Percentiles rank a stretch among this genome's conserved stretches.
Conservation (phyloP, 2,888 invertebrate genomes). For the Sphaerolaimus hirsutus region DNA sequence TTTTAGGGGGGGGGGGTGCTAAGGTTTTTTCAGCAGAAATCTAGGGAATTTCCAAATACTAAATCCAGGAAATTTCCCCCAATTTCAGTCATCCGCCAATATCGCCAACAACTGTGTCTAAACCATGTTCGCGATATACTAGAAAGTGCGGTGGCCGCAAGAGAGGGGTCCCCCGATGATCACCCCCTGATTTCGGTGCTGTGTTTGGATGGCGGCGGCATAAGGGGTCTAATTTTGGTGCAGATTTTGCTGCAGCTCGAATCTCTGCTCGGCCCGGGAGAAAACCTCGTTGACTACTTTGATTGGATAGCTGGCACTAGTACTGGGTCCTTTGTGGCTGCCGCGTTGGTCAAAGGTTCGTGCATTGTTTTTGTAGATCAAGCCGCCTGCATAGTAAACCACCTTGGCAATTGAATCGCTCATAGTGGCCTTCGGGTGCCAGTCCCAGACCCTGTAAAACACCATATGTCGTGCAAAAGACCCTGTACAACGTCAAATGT, state of each 20-base stretch:
- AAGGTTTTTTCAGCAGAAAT: too few relatives aligned
- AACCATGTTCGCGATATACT: neutral
- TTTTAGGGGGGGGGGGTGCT: too few relatives aligned
- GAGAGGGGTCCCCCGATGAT: neutral
- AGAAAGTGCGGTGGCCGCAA: neutral
- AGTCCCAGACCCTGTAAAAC: neutral
- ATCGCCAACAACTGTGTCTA: too few relatives aligned
- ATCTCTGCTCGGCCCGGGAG: conserved; percentile 11
- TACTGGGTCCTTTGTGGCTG: conserved; percentile 68
- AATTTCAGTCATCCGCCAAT: too few relatives aligned
- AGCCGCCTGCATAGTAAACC: neutral
- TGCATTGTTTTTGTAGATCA: neutral
- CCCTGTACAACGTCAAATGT: too few relatives aligned
- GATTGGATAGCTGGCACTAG: conserved; percentile 80
- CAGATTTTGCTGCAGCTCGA: conserved; percentile 20
- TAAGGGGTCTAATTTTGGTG: conserved; percentile 39
- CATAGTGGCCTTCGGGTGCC: neutral
- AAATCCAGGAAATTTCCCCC: too few relatives aligned
- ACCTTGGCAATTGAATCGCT: neutral
- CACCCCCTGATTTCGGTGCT: conserved; percentile 28
- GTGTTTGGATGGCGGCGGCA: conserved; percentile 85
- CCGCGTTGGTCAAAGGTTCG: conserved; percentile 46
- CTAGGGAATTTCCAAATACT: too few relatives aligned
- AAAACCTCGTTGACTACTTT: conserved; percentile 36
- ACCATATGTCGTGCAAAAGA: neutral